These are phyloP conservation scores for Physeter macrocephalus DNA, from an alignment of 2,113 vertebrate genomes.

Conservation along the genomic window DNA sequence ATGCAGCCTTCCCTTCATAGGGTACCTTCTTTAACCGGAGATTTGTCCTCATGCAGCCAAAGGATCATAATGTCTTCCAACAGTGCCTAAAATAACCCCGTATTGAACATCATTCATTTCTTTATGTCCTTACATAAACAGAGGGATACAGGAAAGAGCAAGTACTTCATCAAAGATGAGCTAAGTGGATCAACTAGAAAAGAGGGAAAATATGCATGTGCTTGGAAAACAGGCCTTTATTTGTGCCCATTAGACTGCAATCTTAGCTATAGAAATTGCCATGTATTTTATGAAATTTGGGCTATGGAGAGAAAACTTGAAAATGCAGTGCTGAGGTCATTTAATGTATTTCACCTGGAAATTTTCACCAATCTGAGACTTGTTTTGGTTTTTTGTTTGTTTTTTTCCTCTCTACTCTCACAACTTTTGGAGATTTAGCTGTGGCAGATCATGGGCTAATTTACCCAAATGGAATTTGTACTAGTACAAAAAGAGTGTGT, in stretches of 20 bases:
- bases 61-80: not conserved
- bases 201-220: not conserved
- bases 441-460: constrained; percentile 16
- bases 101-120: not conserved
- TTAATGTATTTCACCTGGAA: not conserved
- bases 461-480: constrained; percentile 41
- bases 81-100: not conserved
- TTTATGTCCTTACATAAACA: not conserved
- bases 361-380: not conserved
- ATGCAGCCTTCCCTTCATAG: not conserved
- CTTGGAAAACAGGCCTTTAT: constrained; percentile 40
- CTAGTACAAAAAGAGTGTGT: not conserved
- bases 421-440: not conserved
- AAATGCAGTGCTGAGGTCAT: constrained; percentile 24
- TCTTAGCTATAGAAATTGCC: not conserved
- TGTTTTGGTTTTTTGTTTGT: not conserved
- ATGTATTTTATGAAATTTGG: constrained; percentile 44
- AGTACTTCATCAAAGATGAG: not conserved
- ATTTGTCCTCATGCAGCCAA: not conserved
- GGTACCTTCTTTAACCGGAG: not conserved
- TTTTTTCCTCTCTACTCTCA: not conserved
- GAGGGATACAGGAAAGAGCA: not conserved
- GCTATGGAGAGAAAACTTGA: constrained; percentile 17
- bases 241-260: not conserved
- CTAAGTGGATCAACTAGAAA: not conserved